These are phyloP conservation scores for Taenaris catops DNA, from an alignment of 2,888 invertebrate genomes.

Conservation along the genomic window DNA sequence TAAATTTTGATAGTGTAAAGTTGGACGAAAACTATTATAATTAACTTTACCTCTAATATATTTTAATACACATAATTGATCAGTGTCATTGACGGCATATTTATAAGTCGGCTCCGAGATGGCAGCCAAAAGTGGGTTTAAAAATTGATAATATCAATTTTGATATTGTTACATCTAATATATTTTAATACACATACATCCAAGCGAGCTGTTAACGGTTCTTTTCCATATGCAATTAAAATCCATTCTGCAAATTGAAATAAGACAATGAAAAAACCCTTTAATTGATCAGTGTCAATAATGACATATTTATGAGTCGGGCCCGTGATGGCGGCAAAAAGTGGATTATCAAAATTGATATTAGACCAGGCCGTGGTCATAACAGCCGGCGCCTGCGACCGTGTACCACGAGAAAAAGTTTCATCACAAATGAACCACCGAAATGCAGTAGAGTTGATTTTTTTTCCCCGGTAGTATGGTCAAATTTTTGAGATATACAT, in stretches of 20 bases:
- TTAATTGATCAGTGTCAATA: constrained; percentile 70
- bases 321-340: constrained; percentile 32
- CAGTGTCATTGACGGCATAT: no score
- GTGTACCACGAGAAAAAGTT: constrained; percentile 54
- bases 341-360: constrained; percentile 55
- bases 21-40: no score
- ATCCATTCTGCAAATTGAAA: constrained; percentile 3
- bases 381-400: constrained; percentile 61
- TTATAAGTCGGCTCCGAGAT: no score
- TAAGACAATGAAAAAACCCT: constrained; percentile 19
- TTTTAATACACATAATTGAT: no score
- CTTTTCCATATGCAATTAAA: no score
- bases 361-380: constrained; percentile 42
- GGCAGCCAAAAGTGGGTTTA: no score
- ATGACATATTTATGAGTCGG: constrained; percentile 64
- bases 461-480: constrained; percentile 32
- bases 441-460: constrained; percentile 41
- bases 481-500: not conserved
- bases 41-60: no score
- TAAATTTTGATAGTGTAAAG: no score
- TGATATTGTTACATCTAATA: no score
- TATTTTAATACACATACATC: no score
- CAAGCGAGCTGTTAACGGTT: not conserved
- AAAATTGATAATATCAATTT: no score
- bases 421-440: constrained; percentile 47